Conservation (phyloP, 37 sponge, comb jelly and placozoan genomes). For the Geodia barretti region DNA sequence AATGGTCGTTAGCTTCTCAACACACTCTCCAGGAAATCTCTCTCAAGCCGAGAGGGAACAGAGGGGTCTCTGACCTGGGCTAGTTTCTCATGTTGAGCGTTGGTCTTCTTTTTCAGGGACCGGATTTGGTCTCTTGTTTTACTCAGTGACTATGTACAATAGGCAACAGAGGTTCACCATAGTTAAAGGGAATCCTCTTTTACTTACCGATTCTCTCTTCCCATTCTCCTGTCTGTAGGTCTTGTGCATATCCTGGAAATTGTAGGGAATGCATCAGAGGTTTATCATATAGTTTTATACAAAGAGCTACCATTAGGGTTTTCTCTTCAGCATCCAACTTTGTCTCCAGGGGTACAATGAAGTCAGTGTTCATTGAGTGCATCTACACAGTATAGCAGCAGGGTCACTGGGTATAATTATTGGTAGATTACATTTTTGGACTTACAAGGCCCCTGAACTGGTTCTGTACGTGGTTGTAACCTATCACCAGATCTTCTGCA, state of each 20-base stretch:
- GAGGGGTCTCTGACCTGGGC: slow-evolving; percentile 38
- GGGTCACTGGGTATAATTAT: neutral
- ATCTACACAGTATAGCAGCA: too few species aligned
- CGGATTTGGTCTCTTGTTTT: slow-evolving; percentile 15
- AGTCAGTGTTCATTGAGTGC: slow-evolving; percentile 66
- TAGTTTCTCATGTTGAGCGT: slow-evolving; percentile 29
- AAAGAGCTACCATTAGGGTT: slow-evolving; percentile 40
- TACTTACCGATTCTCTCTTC: slow-evolving; percentile 55
- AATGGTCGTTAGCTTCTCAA: too few species aligned
- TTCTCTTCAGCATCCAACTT: slow-evolving; percentile 56
- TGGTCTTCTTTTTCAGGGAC: slow-evolving; percentile 31
- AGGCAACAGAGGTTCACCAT: neutral
- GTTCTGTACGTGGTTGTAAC: slow-evolving; percentile 6
- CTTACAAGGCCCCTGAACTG: slow-evolving; percentile 37
- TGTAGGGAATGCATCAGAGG: too few species aligned
- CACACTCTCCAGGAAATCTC: too few species aligned
- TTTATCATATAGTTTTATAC: too few species aligned
- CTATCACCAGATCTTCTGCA: slow-evolving; percentile 29
- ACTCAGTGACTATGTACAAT: neutral
- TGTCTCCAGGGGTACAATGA: slow-evolving; percentile 68
- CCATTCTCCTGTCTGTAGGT: slow-evolving; percentile 44
- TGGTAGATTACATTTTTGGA: neutral
- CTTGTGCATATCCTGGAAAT: slow-evolving; percentile 44
- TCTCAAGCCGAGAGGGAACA: too few species aligned
- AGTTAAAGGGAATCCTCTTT: neutral